These are phyloP conservation scores for Halichoeres trimaculatus DNA, from an alignment of 2,113 vertebrate species.

Conservation along the genomic window DNA sequence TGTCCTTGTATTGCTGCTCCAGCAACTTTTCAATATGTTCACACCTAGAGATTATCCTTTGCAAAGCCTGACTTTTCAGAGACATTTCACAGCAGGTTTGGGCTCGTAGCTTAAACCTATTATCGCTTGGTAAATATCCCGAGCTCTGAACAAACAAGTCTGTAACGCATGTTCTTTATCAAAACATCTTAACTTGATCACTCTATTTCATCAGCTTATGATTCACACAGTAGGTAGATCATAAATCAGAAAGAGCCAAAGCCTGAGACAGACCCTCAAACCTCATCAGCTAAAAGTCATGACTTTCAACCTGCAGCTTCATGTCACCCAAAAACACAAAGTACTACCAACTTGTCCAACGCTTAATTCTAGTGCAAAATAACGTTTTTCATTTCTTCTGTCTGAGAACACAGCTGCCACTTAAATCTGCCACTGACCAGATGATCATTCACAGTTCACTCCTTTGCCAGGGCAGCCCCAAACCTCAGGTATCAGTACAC, in stretches of 20 bases:
- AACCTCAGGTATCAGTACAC: constrained; percentile 2
- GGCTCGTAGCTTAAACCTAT: neutral
- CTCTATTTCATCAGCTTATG: neutral
- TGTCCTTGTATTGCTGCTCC: no score
- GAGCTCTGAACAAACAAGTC: neutral
- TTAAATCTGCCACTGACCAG: neutral
- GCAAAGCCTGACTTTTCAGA: neutral
- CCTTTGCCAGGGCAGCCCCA: neutral
- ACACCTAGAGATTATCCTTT: neutral
- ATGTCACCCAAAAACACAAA: constrained; percentile 24
- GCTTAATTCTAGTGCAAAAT: neutral
- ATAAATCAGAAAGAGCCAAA: neutral
- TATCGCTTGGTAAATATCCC: neutral
- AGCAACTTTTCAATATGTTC: neutral
- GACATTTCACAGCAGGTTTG: neutral
- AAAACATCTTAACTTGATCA: neutral
- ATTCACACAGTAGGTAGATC: neutral
- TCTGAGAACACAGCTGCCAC: constrained; percentile 17
- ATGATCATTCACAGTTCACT: neutral
- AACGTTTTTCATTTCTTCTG: neutral
- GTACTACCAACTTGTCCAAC: constrained; percentile 5
- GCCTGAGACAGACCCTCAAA: constrained; percentile 30
- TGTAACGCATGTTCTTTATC: neutral
- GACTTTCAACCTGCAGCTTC: constrained; percentile 15
- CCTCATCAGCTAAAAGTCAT: constrained; percentile 33